Evolutionary conservation across 2,113 vertebrate genomes (phyloP).

Genomic region (Pachypanchax playfairii): DNA sequence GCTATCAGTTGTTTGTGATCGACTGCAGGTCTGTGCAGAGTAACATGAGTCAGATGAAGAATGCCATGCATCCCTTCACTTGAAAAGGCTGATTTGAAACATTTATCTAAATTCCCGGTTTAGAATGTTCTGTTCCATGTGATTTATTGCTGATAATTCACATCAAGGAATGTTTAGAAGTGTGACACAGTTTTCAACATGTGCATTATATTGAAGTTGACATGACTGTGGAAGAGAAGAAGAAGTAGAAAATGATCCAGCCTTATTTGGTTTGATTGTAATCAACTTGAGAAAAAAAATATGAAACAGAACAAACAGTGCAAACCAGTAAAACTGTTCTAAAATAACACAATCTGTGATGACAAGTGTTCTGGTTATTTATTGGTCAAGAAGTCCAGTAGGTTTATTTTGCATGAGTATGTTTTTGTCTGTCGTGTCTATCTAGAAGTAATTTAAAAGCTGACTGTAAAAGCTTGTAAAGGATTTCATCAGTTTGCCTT

Average conservation of each 20-base stretch:
- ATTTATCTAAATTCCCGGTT: conserved; percentile 16
- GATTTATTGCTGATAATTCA: conserved; percentile 42
- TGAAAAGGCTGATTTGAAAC: conserved; percentile 34
- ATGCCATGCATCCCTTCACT: conserved; percentile 21
- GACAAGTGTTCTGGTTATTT: no score
- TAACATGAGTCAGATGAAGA: conserved; percentile 7
- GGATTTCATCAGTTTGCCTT: neutral
- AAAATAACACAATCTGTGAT: no score
- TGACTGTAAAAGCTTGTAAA: neutral
- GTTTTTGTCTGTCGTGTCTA: neutral
- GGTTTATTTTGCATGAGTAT: neutral
- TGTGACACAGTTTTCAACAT: conserved; percentile 13
- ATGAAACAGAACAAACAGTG: neutral
- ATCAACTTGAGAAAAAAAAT: neutral
- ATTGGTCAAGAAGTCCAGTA: neutral
- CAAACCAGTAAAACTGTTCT: no score
- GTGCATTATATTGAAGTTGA: conserved; percentile 36
- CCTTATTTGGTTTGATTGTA: conserved; percentile 19
- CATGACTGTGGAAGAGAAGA: conserved; percentile 32
- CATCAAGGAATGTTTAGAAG: conserved; percentile 23
- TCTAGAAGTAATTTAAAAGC: conserved; percentile 1
- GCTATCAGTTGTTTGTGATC: conserved; percentile 26
- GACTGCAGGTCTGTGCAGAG: conserved; percentile 27
- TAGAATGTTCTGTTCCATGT: conserved; percentile 28
- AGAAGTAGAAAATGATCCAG: conserved; percentile 3